Conservation (phyloP, 2,888 invertebrate species). For the Arctia plantaginis region DNA sequence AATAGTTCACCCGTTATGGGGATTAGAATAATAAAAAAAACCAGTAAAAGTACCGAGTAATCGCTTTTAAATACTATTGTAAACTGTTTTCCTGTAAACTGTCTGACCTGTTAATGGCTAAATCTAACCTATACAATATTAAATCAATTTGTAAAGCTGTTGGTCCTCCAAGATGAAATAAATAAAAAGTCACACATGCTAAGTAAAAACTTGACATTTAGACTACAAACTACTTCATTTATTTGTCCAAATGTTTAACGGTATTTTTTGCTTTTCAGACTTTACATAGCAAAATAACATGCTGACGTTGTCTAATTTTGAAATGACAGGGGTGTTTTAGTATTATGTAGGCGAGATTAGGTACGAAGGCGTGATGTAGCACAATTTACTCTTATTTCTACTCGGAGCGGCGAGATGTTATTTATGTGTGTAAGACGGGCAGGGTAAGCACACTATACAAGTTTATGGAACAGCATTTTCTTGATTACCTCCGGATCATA, state of each 20-base stretch:
- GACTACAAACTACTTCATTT: neutral
- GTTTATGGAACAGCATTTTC: neutral
- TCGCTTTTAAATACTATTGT: too few relatives aligned
- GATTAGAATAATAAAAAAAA: too few relatives aligned
- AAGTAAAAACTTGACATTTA: neutral
- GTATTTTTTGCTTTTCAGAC: neutral
- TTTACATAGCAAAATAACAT: neutral
- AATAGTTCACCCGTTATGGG: too few relatives aligned
- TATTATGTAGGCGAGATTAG: slow-evolving; percentile 19
- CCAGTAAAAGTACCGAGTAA: too few relatives aligned
- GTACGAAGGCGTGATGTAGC: neutral
- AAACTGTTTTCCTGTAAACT: too few relatives aligned
- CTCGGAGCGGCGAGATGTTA: neutral
- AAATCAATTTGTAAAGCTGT: too few relatives aligned
- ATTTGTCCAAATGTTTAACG: neutral
- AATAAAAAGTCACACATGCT: too few relatives aligned
- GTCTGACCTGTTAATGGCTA: too few relatives aligned
- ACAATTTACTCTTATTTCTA: slow-evolving; percentile 3
- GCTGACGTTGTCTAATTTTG: slow-evolving; percentile 11
- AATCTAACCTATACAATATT: too few relatives aligned
- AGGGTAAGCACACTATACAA: slow-evolving; percentile 1
- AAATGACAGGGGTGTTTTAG: slow-evolving; percentile 4
- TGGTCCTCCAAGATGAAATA: too few relatives aligned
- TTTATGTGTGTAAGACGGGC: slow-evolving; percentile 2
- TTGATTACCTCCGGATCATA: neutral